These are phyloP conservation scores for Paramormyrops hopkinsi DNA, from an alignment of 2,797 vertebrate species.

Conservation along the genomic window DNA sequence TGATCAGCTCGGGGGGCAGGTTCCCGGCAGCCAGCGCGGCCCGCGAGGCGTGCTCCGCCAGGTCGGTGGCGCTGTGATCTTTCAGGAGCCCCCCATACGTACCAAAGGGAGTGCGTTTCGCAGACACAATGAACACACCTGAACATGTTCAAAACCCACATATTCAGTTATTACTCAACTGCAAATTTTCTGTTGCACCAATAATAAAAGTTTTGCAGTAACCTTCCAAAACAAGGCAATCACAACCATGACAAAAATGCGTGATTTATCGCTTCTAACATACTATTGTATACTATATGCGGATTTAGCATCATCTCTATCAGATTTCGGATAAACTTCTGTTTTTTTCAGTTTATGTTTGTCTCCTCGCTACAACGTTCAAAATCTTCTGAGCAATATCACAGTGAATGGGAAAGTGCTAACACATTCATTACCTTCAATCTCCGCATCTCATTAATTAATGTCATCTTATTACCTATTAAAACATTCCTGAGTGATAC, in stretches of 20 bases:
- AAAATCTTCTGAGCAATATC: background rate
- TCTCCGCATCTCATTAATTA: background rate
- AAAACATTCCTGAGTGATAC: background rate
- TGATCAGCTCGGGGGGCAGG: slow-evolving; percentile 74
- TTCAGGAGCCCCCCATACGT: slow-evolving; percentile 81
- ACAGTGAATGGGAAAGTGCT: background rate
- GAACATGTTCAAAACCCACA: background rate
- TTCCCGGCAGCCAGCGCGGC: slow-evolving; percentile 78
- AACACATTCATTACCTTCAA: background rate
- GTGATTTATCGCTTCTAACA: background rate
- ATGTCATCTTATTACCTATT: background rate
- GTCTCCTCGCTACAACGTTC: background rate
- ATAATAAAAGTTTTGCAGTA: background rate
- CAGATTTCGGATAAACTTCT: background rate
- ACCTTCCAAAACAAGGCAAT: background rate
- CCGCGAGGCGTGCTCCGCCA: slow-evolving; percentile 78
- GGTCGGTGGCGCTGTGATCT: slow-evolving; percentile 80
- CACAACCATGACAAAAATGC: background rate
- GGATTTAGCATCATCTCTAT: background rate
- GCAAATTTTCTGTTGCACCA: background rate
- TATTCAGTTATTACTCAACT: background rate
- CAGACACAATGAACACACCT: slow-evolving; percentile 91
- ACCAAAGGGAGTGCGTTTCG: slow-evolving; percentile 93
- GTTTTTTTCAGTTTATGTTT: background rate
- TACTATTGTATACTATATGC: background rate